Evolutionary conservation across 2,113 vertebrate genomes (phyloP), one percentile per base, ranked within the genome.

Genomic region (Psittacula cyanocephala): DNA sequence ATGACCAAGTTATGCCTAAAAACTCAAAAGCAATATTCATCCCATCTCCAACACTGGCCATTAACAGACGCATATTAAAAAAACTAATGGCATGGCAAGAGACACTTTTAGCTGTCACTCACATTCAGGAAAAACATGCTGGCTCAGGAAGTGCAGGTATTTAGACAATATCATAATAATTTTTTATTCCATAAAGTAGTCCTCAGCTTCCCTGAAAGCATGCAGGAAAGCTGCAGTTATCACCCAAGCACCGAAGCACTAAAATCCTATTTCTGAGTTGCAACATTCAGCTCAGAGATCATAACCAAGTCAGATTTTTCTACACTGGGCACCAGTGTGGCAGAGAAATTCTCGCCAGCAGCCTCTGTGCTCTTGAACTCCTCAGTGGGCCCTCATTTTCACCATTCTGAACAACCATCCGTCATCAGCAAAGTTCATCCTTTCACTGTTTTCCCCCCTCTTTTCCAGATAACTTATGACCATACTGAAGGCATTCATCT

Each of bases 261-360:
- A 28, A 86, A 70, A 57, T 27, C 31, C 50, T 35, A 33, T n/a
- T 72, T 86, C 47, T 78, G 18, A 80, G 28, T 20, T 70, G 25
- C 28, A 83, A 52, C 37, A 70, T 23, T 47, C 23, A 72, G 20
- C 25, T 53, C 13, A 14, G 39, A 60, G 39, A 44, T 47, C 7
- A 35, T 35, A 63, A 41, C 37, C 8, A 57, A 24, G 17, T 20
- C 17, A 18, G 3, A 23, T 70, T 88, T 72, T 83, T 59, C 53
- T 67, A 63, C 4, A 22, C 8, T 11, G 25, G 1, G 0, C 28
- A 91, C 52, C 5, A 64, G 8, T 2, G 6, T 11, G 3, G 62
- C 52, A 91, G 28, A 67, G 6, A 10, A 76, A 70, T 7, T n/a
- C 91, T 62, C 15, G 81, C 25, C n/a, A 77, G 37, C 24, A 49